Percentiles rank a stretch among this genome's conserved stretches.
Conservation (phyloP, 2,888 invertebrate genomes). For the Tuta absoluta region DNA sequence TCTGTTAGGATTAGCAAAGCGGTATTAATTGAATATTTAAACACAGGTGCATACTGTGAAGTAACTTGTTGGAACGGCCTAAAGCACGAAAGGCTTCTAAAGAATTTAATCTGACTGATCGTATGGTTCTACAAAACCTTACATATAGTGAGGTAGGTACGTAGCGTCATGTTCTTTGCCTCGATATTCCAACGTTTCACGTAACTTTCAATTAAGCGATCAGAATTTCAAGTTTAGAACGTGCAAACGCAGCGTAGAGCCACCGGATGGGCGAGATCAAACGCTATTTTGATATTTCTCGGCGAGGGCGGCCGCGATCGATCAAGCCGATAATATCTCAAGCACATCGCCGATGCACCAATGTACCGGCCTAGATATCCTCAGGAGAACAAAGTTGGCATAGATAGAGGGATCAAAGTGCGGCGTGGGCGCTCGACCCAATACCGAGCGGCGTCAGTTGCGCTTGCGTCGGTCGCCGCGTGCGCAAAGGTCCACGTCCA, state of each 20-base stretch:
- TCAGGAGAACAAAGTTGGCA: slow-evolving; percentile 78
- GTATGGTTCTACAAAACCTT: background rate
- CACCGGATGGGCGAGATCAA: slow-evolving; percentile 27
- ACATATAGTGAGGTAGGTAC: background rate
- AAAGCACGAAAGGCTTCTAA: background rate
- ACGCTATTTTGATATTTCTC: slow-evolving; percentile 37
- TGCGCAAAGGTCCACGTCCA: slow-evolving; percentile 58
- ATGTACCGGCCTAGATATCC: slow-evolving; percentile 72
- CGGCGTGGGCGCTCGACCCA: slow-evolving; percentile 24
- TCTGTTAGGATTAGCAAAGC: background rate
- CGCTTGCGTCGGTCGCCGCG: slow-evolving; percentile 55
- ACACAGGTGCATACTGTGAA: background rate
- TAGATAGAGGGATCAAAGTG: slow-evolving; percentile 77
- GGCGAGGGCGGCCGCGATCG: slow-evolving; percentile 40
- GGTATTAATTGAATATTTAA: background rate
- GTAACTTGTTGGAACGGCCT: background rate
- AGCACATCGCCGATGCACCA: slow-evolving; percentile 52
- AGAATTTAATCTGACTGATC: slow-evolving; percentile 2
- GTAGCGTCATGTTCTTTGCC: background rate
- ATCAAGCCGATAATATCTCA: slow-evolving; percentile 50
- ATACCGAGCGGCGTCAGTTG: slow-evolving; percentile 32
- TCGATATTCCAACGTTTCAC: background rate
- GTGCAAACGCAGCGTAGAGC: slow-evolving; percentile 19
- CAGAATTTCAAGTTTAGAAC: slow-evolving; percentile 4
- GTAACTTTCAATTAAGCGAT: slow-evolving; percentile 7